phyloP scores from a whole-genome alignment of 2,888 invertebrate species.

The Drosophila falleni region DNA sequence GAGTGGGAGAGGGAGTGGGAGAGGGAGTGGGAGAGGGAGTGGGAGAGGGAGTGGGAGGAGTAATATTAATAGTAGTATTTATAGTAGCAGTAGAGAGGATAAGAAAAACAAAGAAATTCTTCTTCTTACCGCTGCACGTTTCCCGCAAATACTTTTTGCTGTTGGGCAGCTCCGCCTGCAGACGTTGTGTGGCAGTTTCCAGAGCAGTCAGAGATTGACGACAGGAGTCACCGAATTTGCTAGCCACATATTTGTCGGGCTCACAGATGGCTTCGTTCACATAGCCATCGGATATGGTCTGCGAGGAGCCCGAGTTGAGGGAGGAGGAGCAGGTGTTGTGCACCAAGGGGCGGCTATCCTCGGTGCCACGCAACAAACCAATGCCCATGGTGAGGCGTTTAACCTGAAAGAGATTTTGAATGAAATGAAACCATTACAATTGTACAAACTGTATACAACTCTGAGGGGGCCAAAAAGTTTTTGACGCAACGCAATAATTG shows the following conservation, averaged over 20 bases:
- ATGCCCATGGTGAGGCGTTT: conserved; percentile 92
- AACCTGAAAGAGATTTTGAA: conserved; percentile 83
- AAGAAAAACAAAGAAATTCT: too few species aligned
- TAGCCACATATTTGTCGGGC: conserved; percentile 86
- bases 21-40: too few species aligned
- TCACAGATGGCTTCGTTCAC: conserved; percentile 92
- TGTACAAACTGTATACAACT: not conserved
- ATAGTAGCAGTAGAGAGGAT: too few species aligned
- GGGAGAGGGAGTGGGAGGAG: too few species aligned
- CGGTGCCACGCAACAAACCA: conserved; percentile 89
- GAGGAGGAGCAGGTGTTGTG: conserved; percentile 87
- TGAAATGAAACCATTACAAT: conserved; percentile 17
- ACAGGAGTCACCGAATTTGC: conserved; percentile 85
- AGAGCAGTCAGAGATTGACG: conserved; percentile 85
- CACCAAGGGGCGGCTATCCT: conserved; percentile 92
- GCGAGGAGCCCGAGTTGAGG: conserved; percentile 89
- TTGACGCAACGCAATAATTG: conserved; percentile 64
- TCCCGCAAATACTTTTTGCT: conserved; percentile 85
- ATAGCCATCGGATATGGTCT: conserved; percentile 91
- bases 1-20: too few species aligned
- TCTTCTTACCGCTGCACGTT: conserved; percentile 84
- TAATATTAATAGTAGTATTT: too few species aligned
- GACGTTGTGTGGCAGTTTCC: conserved; percentile 80
- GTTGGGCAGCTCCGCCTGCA: conserved; percentile 82
- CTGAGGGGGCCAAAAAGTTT: conserved; percentile 36